Evolutionary conservation across 2,113 vertebrate genomes (phyloP), one percentile per base, ranked within the genome.

Genomic region (Casuarius casuarius): DNA sequence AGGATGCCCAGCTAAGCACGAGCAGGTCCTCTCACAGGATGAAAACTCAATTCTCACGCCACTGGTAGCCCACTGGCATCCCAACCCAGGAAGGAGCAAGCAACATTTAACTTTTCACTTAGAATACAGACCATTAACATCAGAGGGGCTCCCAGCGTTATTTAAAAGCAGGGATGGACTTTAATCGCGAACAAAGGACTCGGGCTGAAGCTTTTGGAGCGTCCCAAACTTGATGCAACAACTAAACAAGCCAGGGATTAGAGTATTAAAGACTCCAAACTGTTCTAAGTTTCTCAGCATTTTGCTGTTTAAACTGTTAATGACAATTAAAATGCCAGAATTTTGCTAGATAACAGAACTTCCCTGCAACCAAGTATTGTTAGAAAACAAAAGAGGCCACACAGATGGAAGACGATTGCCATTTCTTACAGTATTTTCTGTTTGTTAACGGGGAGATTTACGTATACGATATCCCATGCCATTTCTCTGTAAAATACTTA

Each of bases 381-480:
- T 51, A 46, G 40, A 83, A 84, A 84, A 62, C 23, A 8, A 40
- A 65, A 86, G 74, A 62, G 2, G 5, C 3, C 16, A 48, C 9
- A 33, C 0, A 1, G 40, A 70, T 12, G 17, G 18, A 76, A 56
- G 5, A 2, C 76, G 25, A 17, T 13, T 48, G 42, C 25, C 11
- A 31, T 54, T 93, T 71, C 76, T 48, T 33, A 44, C 21, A 58
- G 19, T 54, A 40, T 12, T 10, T 38, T 71, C 59, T 54, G 10
- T 38, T 52, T 25, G 23, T 67, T 84, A 65, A 63, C 83, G 76
- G 8, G 20, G 6, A 16, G 74, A 46, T 8, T 12, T 44, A 77
- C 10, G 7, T 40, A 9, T 3, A 0, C 13, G 52, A 46, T 6
- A 85, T 14, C 3, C 5, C 26, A 48, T 6, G 4, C 67, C 4